A percentile compares a stretch with the other conserved stretches of the same genome.
phyloP scores from a whole-genome alignment of 1,140 invertebrate species.

The Diprion similis region DNA sequence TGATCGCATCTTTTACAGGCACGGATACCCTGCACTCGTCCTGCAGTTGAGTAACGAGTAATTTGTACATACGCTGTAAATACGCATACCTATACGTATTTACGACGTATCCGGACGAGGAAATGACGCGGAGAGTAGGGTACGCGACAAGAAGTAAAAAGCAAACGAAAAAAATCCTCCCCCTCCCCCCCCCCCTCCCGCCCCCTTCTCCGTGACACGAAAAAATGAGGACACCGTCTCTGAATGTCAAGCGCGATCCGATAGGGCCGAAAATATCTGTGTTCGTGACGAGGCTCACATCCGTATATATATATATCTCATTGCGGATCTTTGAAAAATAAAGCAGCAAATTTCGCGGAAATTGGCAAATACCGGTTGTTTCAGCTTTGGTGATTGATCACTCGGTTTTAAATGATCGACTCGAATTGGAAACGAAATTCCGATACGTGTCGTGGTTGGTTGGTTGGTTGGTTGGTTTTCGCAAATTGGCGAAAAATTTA shows the following conservation, averaged over 20 bases:
- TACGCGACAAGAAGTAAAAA: neutral
- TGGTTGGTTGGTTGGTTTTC: no score
- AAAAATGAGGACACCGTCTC: conserved; percentile 1
- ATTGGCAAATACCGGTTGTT: no score
- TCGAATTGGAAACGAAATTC: no score
- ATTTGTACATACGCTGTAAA: no score
- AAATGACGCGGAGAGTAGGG: neutral
- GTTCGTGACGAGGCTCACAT: neutral
- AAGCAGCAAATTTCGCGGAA: no score
- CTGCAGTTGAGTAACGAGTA: conserved; percentile 7
- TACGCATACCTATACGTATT: neutral
- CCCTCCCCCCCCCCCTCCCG: neutral
- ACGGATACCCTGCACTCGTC: neutral
- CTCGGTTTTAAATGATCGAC: no score
- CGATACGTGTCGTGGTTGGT: no score
- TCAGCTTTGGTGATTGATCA: no score
- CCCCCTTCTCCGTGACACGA: neutral
- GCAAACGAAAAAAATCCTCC: neutral
- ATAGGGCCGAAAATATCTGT: neutral
- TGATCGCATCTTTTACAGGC: neutral
- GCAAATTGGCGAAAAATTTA: no score
- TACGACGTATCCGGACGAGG: no score
- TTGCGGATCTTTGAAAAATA: no score
- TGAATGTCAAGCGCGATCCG: neutral
- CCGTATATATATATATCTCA: no score